Base-by-base conservation (phyloP, 1,140 invertebrate genomes). In the Anthonomus grandis region DNA sequence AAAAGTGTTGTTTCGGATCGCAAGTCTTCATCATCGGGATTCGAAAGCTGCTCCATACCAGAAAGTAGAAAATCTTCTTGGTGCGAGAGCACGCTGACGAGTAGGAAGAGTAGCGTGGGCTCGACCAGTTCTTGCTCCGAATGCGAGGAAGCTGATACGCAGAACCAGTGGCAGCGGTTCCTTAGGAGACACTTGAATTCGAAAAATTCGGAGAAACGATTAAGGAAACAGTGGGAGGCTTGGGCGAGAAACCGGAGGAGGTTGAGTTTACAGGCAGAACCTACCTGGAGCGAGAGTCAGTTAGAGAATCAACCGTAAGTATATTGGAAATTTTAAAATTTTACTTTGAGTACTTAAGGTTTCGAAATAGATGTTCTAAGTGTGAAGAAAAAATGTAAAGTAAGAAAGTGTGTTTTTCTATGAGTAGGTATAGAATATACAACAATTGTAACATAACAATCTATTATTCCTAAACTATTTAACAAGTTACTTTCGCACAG, bases 71-170 rank as follows among this genome's bases (percentile, higher is more conserved):
- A 65, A 39, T 66, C 63, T n/a, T 61, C 57, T 5, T 65, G 65
- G 57, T 61, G 59, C 38, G 57, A 62, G n/a, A 62, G 62, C 51
- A 64, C 56, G 13, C 38, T 61, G 27, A 64, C 62, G 59, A 79
- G 72, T 64, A 75, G 64, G 72, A 81, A 74, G 74, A 75, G 65
- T 74, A 81, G 76, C 71, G 77, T 71, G 57, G 78, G 65, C 73
- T 81, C 75, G 73, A 79, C 71, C 74, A 81, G 66, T 71, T 78
- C 57, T 65, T 81, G 58, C 75, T 80, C 70, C 73, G 80, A 74
- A 76, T 78, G 67, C 75, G 78, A 80, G 13, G 78, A 78, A 31
- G 73, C 75, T 4, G 58, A 55, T 17, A 36, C 72, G 74, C 19
- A 74, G 73, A 69, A 74, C 65, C 79, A 79, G 66, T 81, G 79